phyloP scores from a whole-genome alignment of 2,888 invertebrate genomes.

The Amiota minor region DNA sequence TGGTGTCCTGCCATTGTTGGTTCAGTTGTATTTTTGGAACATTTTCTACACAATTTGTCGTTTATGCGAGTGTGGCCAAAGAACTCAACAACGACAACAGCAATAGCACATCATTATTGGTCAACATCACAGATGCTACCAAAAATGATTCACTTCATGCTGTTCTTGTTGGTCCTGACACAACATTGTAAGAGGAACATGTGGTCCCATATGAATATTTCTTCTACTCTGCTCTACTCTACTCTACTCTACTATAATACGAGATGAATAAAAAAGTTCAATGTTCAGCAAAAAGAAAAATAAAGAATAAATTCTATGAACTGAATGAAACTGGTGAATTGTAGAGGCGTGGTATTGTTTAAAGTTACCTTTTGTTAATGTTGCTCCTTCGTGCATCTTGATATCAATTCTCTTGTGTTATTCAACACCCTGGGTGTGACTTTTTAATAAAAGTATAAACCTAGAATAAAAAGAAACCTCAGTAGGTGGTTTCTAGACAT shows the following conservation, averaged over 20 bases:
- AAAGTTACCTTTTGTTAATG: too few relatives aligned
- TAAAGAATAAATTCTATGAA: too few relatives aligned
- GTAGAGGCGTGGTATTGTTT: too few relatives aligned
- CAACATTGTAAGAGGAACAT: background rate
- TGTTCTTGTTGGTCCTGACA: background rate
- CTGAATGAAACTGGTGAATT: too few relatives aligned
- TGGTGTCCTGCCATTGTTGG: background rate
- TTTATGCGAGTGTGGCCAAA: conserved; percentile 48
- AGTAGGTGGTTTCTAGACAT: too few relatives aligned
- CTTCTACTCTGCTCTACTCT: too few relatives aligned
- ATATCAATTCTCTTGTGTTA: too few relatives aligned
- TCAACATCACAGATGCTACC: background rate
- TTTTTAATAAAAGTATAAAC: conserved; percentile 32
- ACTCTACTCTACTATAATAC: too few relatives aligned
- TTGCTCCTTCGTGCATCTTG: too few relatives aligned
- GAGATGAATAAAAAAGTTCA: too few relatives aligned
- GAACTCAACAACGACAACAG: conserved; percentile 5
- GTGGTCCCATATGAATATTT: background rate
- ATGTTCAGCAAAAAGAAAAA: too few relatives aligned
- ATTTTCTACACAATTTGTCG: conserved; percentile 62
- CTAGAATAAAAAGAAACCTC: too few relatives aligned
- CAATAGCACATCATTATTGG: conserved; percentile 15
- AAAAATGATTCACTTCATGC: conserved; percentile 1
- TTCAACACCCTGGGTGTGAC: background rate
- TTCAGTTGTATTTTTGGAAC: conserved; percentile 45